These are phyloP conservation scores for Tympanuchus pallidicinctus DNA, from an alignment of 2,113 vertebrate genomes.

Conservation along the genomic window DNA sequence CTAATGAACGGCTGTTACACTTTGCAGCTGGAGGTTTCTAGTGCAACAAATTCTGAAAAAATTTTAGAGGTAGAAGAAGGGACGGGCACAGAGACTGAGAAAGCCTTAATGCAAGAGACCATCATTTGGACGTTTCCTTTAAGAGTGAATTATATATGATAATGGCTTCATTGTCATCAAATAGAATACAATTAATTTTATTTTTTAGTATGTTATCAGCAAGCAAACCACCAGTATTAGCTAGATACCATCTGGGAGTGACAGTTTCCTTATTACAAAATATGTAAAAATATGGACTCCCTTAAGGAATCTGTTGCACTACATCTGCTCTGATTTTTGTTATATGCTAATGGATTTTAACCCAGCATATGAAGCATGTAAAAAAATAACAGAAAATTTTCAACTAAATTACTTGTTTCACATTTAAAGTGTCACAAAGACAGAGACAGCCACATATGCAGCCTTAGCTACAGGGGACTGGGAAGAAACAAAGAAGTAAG, in stretches of 20 bases:
- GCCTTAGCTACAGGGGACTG: slow-evolving; percentile 75
- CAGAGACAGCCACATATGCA: slow-evolving; percentile 71
- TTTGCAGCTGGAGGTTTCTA: slow-evolving; percentile 60
- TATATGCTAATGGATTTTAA: slow-evolving; percentile 88
- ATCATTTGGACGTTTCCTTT: slow-evolving; percentile 76
- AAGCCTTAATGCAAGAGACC: slow-evolving; percentile 46
- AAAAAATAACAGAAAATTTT: slow-evolving; percentile 78
- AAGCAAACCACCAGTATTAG: slow-evolving; percentile 86
- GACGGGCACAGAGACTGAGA: neutral
- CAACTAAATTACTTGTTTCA: slow-evolving; percentile 83
- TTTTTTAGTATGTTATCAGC: slow-evolving; percentile 86
- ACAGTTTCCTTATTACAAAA: slow-evolving; percentile 90
- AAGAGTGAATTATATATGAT: slow-evolving; percentile 82
- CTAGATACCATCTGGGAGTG: slow-evolving; percentile 85
- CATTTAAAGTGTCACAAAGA: slow-evolving; percentile 81
- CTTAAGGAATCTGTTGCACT: slow-evolving; percentile 86
- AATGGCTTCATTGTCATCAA: slow-evolving; percentile 84
- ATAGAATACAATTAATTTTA: slow-evolving; percentile 88
- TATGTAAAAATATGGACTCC: slow-evolving; percentile 91
- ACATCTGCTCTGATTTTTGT: slow-evolving; percentile 87
- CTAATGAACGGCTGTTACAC: slow-evolving; percentile 51
- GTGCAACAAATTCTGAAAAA: slow-evolving; percentile 21
- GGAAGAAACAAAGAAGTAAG: slow-evolving; percentile 75
- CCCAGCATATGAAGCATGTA: slow-evolving; percentile 83
- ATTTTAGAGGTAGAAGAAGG: slow-evolving; percentile 17